Base-by-base conservation (phyloP, 2,888 invertebrate genomes). In the Polylopha cassiicola region DNA sequence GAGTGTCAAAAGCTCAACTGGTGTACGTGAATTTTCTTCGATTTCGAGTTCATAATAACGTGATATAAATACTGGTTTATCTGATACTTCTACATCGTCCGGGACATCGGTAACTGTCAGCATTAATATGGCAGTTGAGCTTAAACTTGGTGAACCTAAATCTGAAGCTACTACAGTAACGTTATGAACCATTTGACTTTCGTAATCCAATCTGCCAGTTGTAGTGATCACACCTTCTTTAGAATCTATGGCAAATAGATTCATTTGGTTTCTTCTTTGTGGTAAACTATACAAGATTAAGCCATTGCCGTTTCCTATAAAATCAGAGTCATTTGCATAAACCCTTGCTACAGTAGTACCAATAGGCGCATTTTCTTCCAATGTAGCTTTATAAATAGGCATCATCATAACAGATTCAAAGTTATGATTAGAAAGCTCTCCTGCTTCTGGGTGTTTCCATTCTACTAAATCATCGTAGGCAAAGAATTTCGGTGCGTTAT, bases 241-340 rank as follows among this genome's bases (percentile, higher is more conserved):
- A 0, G 94, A 94, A 65, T 96, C 95, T 32, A 96, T 92, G 10
- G 91, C 86, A 62, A 95, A 95, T 24, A 91, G 70, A 57, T 87
- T 88, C 0, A 88, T 75, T 21, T 88, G 86, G 56, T 89, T 87
- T 46, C 88, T 90, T 46, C 87, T 87, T 44, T 91, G 89, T 0
- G 90, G 89, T 26, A 95, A 81, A 52, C 92, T 92, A 51, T 92
- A 95, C 0, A 95, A 74, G 2, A 95, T 89, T 24, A 95, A 73
- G 0, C 95, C 95, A 60, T 95, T 95, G n/a, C 95, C 95, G 60
- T 95, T 95, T 1, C 93, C 93, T 24, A 90, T 76, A 52, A 93
- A 94, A 66, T 96, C 95, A 7, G 92, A 90, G 72, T 96, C 95
- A 48, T 95, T 94, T 0, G 95, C 95, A 45, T 88, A 90, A 1